phyloP scores from a whole-genome alignment of 1,140 invertebrate genomes.

The Campodea augens region DNA sequence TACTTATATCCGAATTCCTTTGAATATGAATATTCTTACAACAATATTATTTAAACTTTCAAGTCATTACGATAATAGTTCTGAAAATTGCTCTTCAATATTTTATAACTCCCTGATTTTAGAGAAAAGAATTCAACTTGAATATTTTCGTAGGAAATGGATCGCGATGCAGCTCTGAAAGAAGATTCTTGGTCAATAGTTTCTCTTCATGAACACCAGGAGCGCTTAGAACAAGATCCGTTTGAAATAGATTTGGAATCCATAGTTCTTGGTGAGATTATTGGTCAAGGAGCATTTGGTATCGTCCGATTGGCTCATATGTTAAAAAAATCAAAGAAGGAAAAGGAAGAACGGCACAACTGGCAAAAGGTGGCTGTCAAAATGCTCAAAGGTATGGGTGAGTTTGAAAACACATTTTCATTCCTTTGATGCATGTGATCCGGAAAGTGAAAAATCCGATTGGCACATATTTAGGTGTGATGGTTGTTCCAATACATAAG shows the following conservation, averaged over 20 bases:
- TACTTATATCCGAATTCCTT: no score
- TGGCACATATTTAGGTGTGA: no score
- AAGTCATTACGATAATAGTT: no score
- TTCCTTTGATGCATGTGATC: no score
- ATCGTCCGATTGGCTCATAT: conserved; percentile 19
- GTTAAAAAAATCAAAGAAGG: not conserved
- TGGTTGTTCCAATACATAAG: no score
- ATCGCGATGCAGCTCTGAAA: not conserved
- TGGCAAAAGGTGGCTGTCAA: not conserved
- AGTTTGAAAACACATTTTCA: no score
- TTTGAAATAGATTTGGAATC: conserved; percentile 25
- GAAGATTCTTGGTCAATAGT: not conserved
- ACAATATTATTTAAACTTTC: no score
- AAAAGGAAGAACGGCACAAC: not conserved
- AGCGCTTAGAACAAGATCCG: conserved; percentile 30
- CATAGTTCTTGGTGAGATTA: conserved; percentile 20
- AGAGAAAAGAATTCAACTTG: not conserved
- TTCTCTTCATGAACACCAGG: conserved; percentile 16
- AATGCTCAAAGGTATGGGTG: not conserved
- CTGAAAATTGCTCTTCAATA: no score
- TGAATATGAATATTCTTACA: no score
- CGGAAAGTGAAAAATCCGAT: no score
- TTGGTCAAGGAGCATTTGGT: conserved; percentile 29
- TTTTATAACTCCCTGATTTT: no score
- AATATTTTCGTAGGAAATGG: not conserved